These are phyloP conservation scores for sheep (Ovis aries) DNA, from an alignment of 2,113 vertebrate genomes.

Conservation along the genomic window DNA sequence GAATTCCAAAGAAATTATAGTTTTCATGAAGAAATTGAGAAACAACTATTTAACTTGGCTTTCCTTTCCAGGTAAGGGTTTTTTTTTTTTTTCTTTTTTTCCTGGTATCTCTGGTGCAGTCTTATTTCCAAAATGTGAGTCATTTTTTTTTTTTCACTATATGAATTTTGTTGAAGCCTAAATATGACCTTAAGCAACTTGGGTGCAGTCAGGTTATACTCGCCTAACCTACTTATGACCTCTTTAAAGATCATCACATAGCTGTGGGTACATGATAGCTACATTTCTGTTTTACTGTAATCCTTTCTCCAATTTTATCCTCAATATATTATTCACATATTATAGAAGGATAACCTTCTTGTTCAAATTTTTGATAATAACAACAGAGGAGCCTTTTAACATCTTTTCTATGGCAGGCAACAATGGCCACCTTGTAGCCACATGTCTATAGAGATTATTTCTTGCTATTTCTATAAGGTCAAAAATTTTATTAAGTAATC, in stretches of 20 bases:
- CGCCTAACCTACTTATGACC: background rate
- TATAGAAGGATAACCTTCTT: background rate
- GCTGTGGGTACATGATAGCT: background rate
- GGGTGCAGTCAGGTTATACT: background rate
- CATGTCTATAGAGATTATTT: background rate
- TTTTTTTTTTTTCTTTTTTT: background rate
- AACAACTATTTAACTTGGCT: background rate
- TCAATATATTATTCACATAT: background rate
- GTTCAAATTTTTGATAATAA: background rate
- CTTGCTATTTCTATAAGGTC: background rate
- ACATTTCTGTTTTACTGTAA: background rate
- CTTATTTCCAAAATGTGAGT: background rate
- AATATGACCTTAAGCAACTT: background rate
- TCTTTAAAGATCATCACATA: background rate
- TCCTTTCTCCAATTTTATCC: background rate
- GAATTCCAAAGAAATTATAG: conserved; percentile 3
- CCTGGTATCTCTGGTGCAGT: background rate
- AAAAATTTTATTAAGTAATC: background rate
- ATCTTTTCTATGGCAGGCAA: background rate
- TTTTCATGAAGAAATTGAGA: background rate
- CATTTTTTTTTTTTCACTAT: background rate
- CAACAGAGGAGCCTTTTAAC: background rate
- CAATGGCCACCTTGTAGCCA: background rate
- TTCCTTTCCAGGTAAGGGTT: background rate
- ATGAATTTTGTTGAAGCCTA: background rate